A percentile compares a stretch with the other conserved stretches of the same genome.
Evolutionary conservation across 2,888 invertebrate genomes (phyloP).

Genomic region (Pycnomerus fuliginosus): DNA sequence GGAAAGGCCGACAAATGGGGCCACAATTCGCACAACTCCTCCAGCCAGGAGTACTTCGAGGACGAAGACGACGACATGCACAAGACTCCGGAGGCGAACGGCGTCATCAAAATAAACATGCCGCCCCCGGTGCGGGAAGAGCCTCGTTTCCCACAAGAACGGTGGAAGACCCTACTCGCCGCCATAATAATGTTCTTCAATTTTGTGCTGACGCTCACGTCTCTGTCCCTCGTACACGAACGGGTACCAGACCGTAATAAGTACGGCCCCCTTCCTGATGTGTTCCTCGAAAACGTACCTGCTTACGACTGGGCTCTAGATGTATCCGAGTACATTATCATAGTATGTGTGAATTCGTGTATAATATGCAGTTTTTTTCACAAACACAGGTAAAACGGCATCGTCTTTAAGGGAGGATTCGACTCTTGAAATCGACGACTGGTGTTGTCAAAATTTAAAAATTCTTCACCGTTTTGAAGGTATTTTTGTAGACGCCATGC

Average conservation of each 20-base stretch:
- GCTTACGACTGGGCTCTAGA: slow-evolving; percentile 78
- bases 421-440: too few relatives aligned
- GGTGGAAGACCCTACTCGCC: slow-evolving; percentile 72
- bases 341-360: slow-evolving; percentile 75
- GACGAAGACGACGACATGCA: slow-evolving; percentile 54
- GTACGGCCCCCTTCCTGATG: slow-evolving; percentile 78
- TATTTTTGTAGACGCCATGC: too few relatives aligned
- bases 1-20: slow-evolving; percentile 56
- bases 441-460: too few relatives aligned
- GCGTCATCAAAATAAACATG: slow-evolving; percentile 63
- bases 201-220: slow-evolving; percentile 66
- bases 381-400: slow-evolving; percentile 71
- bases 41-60: slow-evolving; percentile 52
- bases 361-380: slow-evolving; percentile 79
- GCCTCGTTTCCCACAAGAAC: slow-evolving; percentile 78
- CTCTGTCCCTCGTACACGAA: slow-evolving; percentile 84
- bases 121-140: slow-evolving; percentile 72
- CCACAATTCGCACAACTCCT: slow-evolving; percentile 44
- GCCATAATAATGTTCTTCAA: slow-evolving; percentile 63
- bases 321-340: slow-evolving; percentile 84
- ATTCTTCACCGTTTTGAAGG: too few relatives aligned
- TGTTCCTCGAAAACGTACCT: slow-evolving; percentile 74
- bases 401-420: too few relatives aligned
- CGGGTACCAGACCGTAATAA: slow-evolving; percentile 75
- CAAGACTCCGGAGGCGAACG: slow-evolving; percentile 50